Evolutionary conservation across 2,113 vertebrate genomes (phyloP).

Genomic region (Euleptes europaea): DNA sequence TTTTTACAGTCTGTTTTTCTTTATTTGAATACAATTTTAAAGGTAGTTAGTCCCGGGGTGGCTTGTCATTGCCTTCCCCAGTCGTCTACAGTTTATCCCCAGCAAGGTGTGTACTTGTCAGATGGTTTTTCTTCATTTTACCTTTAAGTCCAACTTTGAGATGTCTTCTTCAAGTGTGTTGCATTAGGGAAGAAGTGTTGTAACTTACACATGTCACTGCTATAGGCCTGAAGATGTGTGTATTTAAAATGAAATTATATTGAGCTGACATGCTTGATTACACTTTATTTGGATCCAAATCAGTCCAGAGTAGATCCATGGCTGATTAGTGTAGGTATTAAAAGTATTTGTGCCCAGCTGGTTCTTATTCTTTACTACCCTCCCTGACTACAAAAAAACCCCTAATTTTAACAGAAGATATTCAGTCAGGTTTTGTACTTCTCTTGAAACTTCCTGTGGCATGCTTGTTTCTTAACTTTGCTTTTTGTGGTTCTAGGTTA

Average conservation of each 20-base stretch:
- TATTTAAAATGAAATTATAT: not conserved
- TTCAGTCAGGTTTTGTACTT: not conserved
- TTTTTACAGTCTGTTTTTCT: conserved; percentile 3
- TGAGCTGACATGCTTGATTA: not conserved
- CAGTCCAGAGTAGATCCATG: not conserved
- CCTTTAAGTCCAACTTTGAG: not conserved
- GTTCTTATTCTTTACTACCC: not conserved
- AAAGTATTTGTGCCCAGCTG: not conserved
- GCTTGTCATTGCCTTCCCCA: no score
- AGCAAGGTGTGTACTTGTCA: no score
- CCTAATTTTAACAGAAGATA: not conserved
- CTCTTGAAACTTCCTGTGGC: not conserved
- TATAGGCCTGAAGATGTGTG: not conserved
- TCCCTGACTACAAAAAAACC: not conserved
- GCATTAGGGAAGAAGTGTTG: not conserved
- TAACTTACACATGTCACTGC: not conserved
- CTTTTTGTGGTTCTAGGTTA: not conserved
- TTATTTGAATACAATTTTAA: not conserved
- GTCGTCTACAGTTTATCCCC: no score
- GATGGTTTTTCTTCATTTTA: not conserved
- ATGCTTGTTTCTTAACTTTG: not conserved
- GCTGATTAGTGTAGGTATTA: not conserved
- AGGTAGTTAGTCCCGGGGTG: no score
- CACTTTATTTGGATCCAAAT: not conserved
- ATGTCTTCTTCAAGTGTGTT: not conserved